Conservation (phyloP, 2,797 vertebrate species). For the Chaenodraco wilsoni region DNA sequence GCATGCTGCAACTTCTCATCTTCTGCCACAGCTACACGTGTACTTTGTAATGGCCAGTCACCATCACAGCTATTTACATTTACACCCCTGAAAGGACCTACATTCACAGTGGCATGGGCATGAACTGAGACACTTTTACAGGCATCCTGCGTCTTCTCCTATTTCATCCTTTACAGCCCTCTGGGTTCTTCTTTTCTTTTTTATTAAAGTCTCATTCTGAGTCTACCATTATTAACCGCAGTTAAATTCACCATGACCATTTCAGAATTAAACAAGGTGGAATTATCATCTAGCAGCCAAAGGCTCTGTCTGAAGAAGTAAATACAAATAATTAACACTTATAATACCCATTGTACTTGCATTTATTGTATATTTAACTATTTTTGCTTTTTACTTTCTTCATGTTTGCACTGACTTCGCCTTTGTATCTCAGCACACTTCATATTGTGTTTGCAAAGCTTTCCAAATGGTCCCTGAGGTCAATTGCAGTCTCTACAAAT, state of each 20-base stretch:
- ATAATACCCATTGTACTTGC: conserved; percentile 2
- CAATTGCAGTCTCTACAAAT: conserved; percentile 64
- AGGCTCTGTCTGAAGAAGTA: conserved; percentile 19
- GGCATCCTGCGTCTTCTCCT: conserved; percentile 58
- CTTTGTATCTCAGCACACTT: conserved; percentile 47
- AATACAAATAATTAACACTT: conserved; percentile 37
- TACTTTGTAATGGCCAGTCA: background rate
- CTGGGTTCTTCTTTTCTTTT: conserved; percentile 49
- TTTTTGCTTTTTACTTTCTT: conserved; percentile 15
- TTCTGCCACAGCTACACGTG: conserved; percentile 7
- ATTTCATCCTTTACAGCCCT: conserved; percentile 59
- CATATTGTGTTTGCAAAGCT: conserved; percentile 63
- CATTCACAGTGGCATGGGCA: conserved; percentile 39
- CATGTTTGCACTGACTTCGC: conserved; percentile 31
- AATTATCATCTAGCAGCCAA: conserved; percentile 34
- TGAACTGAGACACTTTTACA: conserved; percentile 60
- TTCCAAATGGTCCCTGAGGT: conserved; percentile 54
- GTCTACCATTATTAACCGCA: conserved; percentile 38
- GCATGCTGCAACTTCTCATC: conserved; percentile 32
- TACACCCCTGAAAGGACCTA: conserved; percentile 34
- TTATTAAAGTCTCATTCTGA: conserved; percentile 67
- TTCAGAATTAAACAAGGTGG: conserved; percentile 47
- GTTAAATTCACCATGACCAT: conserved; percentile 54
- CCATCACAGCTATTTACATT: conserved; percentile 44
- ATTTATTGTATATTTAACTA: conserved; percentile 4